Base-by-base conservation (phyloP, 1,140 invertebrate species). In the Rhynchophorus ferrugineus region DNA sequence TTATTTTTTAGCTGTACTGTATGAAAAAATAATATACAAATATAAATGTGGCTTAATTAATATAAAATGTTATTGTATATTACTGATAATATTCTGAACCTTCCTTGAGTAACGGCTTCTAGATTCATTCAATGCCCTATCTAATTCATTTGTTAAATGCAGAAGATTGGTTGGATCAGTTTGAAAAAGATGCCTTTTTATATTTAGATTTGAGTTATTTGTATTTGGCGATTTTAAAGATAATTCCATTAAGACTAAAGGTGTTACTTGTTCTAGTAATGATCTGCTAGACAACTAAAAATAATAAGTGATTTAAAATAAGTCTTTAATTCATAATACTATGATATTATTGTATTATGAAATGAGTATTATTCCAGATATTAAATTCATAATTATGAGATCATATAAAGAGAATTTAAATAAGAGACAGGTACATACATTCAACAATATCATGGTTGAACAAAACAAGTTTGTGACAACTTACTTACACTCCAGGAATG, bases 141-240 rank as follows among this genome's bases (percentile, higher is more conserved):
- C 81, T 41, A 84, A 62, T 48, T 77, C 73, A 61, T 80, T 72
- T 3, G 75, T 71, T 43, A 84, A 62, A 56, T 83, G 75, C 13
- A 76, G 38, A 38, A 84, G 67, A 70, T 83, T 84, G n/a, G 69
- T 73, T 22, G 77, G 74, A 68, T 83, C 80, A 9, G 79, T 78
- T 70, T 84, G 79, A 44, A 83, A 54, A 6, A 76, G 49, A 24
- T 73, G 46, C 57, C 76, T 73, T 43, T 76, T 64, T 13, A 68
- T 60, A 37, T 56, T 22, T 13, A 43, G 39, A 24, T 59, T 58
- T 18, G 45, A 44, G 14, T 64, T 41, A 13, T 71, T 65, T 9
- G 48, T 37, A 35, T 60, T 55, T 39, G 44, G 6, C 1, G 49
- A 59, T 61, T 75, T 73, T 34, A 80, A 57, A 24, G 70, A 64